Evolutionary conservation across 2,888 invertebrate species (phyloP), one percentile per base, ranked within the genome.

Genomic region (Ophioninae sp.): DNA sequence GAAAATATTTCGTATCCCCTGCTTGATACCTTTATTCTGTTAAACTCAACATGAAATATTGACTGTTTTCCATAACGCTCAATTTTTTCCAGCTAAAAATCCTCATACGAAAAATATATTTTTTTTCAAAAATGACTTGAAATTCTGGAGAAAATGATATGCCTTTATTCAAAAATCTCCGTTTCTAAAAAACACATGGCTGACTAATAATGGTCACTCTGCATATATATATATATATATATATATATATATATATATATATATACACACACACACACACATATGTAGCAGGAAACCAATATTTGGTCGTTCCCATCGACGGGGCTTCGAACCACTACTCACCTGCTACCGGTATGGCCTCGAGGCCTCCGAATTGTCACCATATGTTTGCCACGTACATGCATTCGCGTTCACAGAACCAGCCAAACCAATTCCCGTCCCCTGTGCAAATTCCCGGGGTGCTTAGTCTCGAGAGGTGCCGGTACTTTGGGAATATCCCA

Each of bases 281-380:
- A n/a, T n/a, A n/a, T 56, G 13, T 7, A 30, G 5, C 51, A 69
- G 41, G 23, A 51, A 58, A 44, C 44, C 41, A 61, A 69, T 58
- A 73, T 68, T 69, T 64, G 88, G 72, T 75, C 88, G 89, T 91
- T 91, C 91, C 90, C 91, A 91, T 90, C 89, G 88, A 82, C 77
- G 61, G 65, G 78, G 79, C 83, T 86, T 85, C 79, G 85, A 87
- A 76, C 85, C 85, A 82, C 86, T 87, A 90, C 87, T 91, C 91
- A 92, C 91, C 91, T 92, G 91, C 91, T 91, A 89, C 87, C 89
- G 89, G 89, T 88, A 87, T 81, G 73, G 64, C 6, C 37, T 58
- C 39, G 44, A 59, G 81, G 73, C 78, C 85, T 76, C 76, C 85
- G 84, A 83, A 80, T 79, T 87, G 88, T 86, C 87, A 83, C 90